Conservation (phyloP, 1,140 invertebrate species). For the Phenacoccus solenopsis region DNA sequence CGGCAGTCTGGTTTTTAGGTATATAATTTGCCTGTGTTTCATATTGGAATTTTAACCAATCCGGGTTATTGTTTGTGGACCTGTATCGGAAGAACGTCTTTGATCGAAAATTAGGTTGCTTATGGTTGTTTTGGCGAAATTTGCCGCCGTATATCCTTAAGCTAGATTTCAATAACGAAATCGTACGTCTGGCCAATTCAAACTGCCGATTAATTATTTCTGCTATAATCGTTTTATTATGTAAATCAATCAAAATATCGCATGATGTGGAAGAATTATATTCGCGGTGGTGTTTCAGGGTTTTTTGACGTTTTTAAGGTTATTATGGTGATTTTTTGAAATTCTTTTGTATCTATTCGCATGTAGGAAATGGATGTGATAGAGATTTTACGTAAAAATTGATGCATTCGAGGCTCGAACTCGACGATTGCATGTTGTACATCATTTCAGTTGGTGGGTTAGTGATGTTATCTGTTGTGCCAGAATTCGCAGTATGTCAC, state of each 20-base stretch:
- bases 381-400: no score
- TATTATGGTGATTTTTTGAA: no score
- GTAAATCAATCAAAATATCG: neutral
- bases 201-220: neutral
- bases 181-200: neutral
- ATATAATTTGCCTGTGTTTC: neutral
- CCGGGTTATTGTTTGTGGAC: no score
- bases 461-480: no score
- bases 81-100: no score
- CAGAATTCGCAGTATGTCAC: no score
- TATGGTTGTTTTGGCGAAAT: neutral
- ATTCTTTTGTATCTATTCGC: no score
- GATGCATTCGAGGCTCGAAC: no score
- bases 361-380: no score
- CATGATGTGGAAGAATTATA: neutral
- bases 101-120: neutral
- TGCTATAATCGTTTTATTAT: neutral
- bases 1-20: neutral
- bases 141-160: neutral
- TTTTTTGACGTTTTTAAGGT: no score
- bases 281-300: neutral
- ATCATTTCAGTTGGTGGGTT: no score
- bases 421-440: no score
- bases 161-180: neutral
- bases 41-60: neutral